A percentile compares a stretch with the other conserved stretches of the same genome.
These are phyloP conservation scores for Orthonychiurus folsomi DNA, from an alignment of 2,888 invertebrate species.

Conservation along the genomic window DNA sequence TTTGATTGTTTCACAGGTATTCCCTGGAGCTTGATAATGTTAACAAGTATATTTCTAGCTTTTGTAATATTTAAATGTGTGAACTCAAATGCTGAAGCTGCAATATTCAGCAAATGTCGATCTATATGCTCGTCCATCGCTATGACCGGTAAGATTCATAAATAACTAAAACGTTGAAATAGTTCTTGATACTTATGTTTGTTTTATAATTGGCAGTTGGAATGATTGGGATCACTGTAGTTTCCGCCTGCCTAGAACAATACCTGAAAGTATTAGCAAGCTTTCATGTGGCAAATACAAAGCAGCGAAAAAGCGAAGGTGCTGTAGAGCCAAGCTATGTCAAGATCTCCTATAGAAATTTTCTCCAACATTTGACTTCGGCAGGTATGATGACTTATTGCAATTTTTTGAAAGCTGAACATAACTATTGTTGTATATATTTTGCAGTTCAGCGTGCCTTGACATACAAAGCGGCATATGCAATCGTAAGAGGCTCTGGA, in stretches of 20 bases:
- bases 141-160: background rate
- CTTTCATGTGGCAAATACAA: background rate
- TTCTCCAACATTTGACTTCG: background rate
- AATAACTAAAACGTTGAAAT: no score
- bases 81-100: background rate
- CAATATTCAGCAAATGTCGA: no score
- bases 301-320: background rate
- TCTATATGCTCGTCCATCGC: background rate
- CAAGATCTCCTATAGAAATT: background rate
- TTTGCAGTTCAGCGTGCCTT: background rate
- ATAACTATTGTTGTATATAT: background rate
- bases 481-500: background rate
- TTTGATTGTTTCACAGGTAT: no score
- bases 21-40: no score
- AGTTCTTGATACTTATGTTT: background rate
- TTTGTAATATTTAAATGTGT: background rate
- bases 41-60: no score
- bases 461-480: background rate
- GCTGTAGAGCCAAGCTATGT: no score
- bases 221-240: background rate
- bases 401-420: background rate
- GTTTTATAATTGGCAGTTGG: background rate
- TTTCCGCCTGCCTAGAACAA: background rate
- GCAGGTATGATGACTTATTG: background rate
- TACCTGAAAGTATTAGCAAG: background rate